Base-by-base conservation (phyloP, 2,113 vertebrate species). In the Syngnathoides biaculeatus region DNA sequence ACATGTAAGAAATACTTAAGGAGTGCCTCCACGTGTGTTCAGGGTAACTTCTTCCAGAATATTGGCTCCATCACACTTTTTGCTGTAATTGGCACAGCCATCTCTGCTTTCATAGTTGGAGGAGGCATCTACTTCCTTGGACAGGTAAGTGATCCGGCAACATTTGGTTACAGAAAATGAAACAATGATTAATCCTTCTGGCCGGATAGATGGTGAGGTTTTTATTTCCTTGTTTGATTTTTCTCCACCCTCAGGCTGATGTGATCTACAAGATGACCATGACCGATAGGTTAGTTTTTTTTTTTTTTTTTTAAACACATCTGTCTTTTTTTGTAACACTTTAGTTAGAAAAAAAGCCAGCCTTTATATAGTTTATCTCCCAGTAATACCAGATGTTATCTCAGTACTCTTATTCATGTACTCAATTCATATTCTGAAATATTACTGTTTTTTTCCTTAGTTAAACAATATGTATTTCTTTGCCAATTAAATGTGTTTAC, bases 21-120 rank as follows among this genome's bases (percentile, higher is more conserved):
- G 17, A 55, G 20, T 73, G 5, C 74, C 57, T 72, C 9, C 53
- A 13, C 79, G 45, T 87, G 11, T 68, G 22, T 81, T 72, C 52
- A 99, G 97, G 97, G 97, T 67, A 99, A 99, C 89, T 99, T 99
- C 89, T 99, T 99, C 84, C 97, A 99, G 85, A 99, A 99, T 82
- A 99, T 99, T 5, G 97, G 97, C 63, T 99, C 97, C 85, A 98
- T 99, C 87, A 94, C 94, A 10, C 90, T 99, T 0, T 99, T 98
- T 84, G 95, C 97, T 79, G 97, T 99, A 15, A 94, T 99, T 75
- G 97, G 97, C 63, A 99, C 97, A 2, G 94, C 94, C 4, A 96
- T 99, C 84, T 99, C 97, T 1, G 97, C 97, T 85, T 98, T 98
- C 89, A 94, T 98, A 74, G 96, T 99, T 17, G 97, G 97, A 64